Base-by-base conservation (phyloP, 37 sponge, comb jelly and placozoan species). In the Beroe ovata region DNA sequence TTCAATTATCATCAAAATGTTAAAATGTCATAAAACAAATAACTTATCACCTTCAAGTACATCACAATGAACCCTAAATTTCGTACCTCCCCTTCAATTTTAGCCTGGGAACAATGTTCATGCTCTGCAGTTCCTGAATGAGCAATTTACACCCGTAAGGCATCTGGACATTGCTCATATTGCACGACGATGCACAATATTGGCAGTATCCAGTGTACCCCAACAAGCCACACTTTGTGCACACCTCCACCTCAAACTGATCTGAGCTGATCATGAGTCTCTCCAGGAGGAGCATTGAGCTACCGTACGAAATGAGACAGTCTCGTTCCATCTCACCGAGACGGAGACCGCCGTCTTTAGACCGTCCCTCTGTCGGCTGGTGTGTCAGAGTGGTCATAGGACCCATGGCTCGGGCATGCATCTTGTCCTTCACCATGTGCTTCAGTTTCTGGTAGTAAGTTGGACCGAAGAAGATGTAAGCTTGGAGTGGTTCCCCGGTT, bases 361-460 rank as follows among this genome's bases (percentile, higher is more conserved):
- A 33, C 29, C 99, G 64, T n/a, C 99, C 99, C 77, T 98, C 99
- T 2, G 99, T 98, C 0, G 99, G 99, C 88, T 98, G 99, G 26
- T 96, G 88, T 37, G 99, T 98, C 41, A 98, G 91, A 22, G 95
- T 94, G 0, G 96, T 95, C 71, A 97, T 88, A 29, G 99, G 99
- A 0, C 99, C 99, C 34, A 91, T 93, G 33, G 99, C 95, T 14
- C 99, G 88, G 0, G 99, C 99, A 71, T 98, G 99, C 94, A 98
- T 98, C 91, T 98, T 98, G 88, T 98, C 99, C 60, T 95, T 35
- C 40, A 98, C 99, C 99, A 98, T 98, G 90, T 98, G 99, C 91
- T 98, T 98, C 88, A 98, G 91, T 72, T 95, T 98, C 92, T 98
- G 99, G 89, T 98, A 98, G 93, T 95, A 98, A n/a, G 95, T 95